Evolutionary conservation across 2,888 invertebrate species (phyloP), one percentile per base, ranked within the genome.

Genomic region (Helobdella robusta): DNA sequence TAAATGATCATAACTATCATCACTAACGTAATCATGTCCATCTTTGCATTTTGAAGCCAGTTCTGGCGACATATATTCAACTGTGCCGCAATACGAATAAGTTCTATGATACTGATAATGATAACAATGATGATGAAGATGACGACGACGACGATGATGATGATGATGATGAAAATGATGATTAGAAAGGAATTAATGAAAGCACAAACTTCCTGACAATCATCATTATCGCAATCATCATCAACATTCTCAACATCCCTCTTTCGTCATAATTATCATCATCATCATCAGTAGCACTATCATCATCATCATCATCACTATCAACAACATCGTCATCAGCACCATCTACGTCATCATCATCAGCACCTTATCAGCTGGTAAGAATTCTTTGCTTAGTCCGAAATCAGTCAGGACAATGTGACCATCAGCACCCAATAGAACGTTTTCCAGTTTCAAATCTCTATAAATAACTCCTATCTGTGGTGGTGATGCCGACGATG

Each of bases 381-480:
- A 85, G 79, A 91, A 88, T 81, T 94, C 93, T 82, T 97, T 97
- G 78, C 93, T 93, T 48, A 97, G 85, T 0, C 97, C 97, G 81
- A 97, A 97, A 83, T 97, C 97, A 0, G 97, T 95, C 67, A 97
- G 82, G 60, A 95, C 91, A 69, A 97, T 89, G 81, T 97, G 95
- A 3, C 97, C 97, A 69, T 89, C 86, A 18, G 87, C 85, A 82
- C 97, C 95, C 70, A 97, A 84, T 34, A 97, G 84, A 68, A 97
- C 94, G 81, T 97, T 97, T 81, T 97, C 97, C 73, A 97, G 82
- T 78, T 97, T 97, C 73, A 97, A 91, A 81, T 97, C 97, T 68
- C 97, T 86, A 82, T 97, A 97, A 76, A 97, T 94, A 69, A 97
- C 93, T 71, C 93, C 93, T 80, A 93, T 84, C 89, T 91, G 85